These are phyloP conservation scores for Agrilus biguttatus DNA, from an alignment of 2,888 invertebrate genomes.

Conservation along the genomic window DNA sequence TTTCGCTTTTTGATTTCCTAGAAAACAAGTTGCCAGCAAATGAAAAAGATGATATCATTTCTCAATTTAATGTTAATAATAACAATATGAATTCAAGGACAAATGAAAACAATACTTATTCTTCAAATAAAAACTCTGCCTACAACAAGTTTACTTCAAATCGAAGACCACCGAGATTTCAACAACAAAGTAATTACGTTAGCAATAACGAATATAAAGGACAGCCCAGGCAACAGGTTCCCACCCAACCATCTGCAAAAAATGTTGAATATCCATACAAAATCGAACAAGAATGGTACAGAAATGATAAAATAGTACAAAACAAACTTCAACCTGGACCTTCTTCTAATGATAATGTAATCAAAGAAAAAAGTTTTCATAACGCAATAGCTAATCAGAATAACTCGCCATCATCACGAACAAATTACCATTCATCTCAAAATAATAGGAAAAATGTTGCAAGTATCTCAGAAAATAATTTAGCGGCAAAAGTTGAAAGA, in stretches of 20 bases:
- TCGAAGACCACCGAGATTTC: conserved; percentile 48
- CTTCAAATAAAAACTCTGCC: no score
- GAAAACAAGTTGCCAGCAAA: conserved; percentile 60
- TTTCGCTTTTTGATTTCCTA: conserved; percentile 69
- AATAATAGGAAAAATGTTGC: conserved; percentile 7
- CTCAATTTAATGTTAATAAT: conserved; percentile 1
- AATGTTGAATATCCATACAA: background rate
- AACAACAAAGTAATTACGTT: conserved; percentile 15
- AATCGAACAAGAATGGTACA: conserved; percentile 1
- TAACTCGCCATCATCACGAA: background rate
- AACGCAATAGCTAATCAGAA: no score
- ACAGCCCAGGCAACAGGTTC: no score
- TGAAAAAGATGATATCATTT: conserved; percentile 4
- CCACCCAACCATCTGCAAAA: no score
- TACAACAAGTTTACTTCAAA: conserved; percentile 15
- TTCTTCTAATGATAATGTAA: no score
- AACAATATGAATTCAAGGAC: background rate
- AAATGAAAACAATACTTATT: background rate
- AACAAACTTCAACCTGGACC: no score
- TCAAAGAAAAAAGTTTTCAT: no score
- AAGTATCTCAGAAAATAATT: conserved; percentile 9
- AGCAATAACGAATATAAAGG: no score
- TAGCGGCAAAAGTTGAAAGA: conserved; percentile 8
- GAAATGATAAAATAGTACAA: no score
- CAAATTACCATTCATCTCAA: background rate